A percentile compares a stretch with the other conserved stretches of the same genome.
These are phyloP conservation scores for Phaethornis superciliosus DNA, from an alignment of 2,113 vertebrate genomes.

Conservation along the genomic window DNA sequence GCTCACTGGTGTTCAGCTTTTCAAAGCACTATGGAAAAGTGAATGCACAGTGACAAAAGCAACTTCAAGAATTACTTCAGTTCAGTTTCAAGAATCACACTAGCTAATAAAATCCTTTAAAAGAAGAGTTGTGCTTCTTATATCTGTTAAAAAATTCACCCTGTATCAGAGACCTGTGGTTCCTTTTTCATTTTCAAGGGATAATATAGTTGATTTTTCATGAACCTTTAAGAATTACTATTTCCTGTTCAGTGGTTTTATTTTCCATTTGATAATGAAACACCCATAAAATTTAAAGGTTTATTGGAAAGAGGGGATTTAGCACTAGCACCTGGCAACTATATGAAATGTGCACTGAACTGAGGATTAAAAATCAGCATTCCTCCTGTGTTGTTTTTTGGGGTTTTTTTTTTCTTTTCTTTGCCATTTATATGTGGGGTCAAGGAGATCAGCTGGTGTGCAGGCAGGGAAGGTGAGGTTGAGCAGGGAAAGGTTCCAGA, in stretches of 20 bases:
- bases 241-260: conserved; percentile 38
- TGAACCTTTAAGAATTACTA: conserved; percentile 2
- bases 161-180: neutral
- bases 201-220: conserved; percentile 17
- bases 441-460: neutral
- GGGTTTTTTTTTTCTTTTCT: neutral
- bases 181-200: conserved; percentile 22
- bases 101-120: neutral
- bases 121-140: neutral
- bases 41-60: neutral
- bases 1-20: neutral
- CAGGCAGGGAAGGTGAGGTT: neutral
- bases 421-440: neutral
- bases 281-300: conserved; percentile 39
- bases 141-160: neutral
- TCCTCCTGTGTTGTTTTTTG: neutral
- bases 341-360: neutral
- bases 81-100: neutral
- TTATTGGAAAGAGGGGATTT: neutral
- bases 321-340: conserved; percentile 41
- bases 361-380: conserved; percentile 29
- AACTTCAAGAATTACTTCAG: too few relatives aligned
- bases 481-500: neutral
- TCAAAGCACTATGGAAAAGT: neutral
- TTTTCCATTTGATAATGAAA: conserved; percentile 52